Evolutionary conservation across 2,113 vertebrate genomes (phyloP).

Genomic region (Chloroceryle aenea): DNA sequence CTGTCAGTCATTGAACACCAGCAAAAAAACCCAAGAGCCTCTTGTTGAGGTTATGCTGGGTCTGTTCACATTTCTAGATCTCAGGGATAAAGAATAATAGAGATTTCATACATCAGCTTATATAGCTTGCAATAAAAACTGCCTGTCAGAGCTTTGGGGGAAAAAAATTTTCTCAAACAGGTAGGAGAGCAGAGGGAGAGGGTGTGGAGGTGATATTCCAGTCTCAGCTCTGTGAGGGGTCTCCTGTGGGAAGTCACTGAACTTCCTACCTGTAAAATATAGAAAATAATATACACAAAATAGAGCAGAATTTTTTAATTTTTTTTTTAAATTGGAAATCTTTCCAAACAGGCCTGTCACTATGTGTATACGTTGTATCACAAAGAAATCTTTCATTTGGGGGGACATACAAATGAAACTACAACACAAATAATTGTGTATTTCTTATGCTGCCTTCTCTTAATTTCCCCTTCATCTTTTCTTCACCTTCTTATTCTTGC

Average conservation of each 20-base stretch:
- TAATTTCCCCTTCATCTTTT: background rate
- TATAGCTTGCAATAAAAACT: background rate
- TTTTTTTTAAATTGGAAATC: background rate
- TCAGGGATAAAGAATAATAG: background rate
- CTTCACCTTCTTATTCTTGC: background rate
- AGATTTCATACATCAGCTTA: background rate
- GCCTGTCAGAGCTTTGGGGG: background rate
- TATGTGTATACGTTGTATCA: background rate
- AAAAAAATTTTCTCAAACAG: background rate
- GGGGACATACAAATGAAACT: background rate
- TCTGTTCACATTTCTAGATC: background rate
- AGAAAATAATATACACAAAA: background rate
- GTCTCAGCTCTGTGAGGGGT: background rate
- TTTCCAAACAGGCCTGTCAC: background rate
- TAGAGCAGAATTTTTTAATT: background rate
- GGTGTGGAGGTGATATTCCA: background rate
- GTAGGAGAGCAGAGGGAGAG: background rate
- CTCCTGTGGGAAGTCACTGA: background rate
- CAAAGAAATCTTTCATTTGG: background rate
- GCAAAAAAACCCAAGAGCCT: background rate
- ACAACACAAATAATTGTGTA: background rate
- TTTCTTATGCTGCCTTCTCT: background rate
- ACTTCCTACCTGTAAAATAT: background rate
- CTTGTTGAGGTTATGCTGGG: rapidly evolving
- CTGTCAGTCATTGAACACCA: background rate